Base-by-base conservation (phyloP, 2,888 invertebrate genomes). In the Drosophila ochracea region DNA sequence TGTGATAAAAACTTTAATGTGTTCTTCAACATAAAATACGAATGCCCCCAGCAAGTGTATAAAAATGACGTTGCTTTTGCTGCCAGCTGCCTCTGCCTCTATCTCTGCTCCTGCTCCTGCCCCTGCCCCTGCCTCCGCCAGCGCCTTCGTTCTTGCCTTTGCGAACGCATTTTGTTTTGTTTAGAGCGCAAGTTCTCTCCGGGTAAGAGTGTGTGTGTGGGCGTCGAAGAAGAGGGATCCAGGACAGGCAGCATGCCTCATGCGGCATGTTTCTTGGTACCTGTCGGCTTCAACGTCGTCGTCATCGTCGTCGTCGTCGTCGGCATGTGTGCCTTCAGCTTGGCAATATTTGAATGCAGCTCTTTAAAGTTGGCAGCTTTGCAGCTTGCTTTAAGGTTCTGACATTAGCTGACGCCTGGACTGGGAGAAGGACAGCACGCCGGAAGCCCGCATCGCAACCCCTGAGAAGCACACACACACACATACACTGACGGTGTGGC, bases 161-260 rank as follows among this genome's bases (percentile, higher is more conserved):
- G 85, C 83, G 78, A 89, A 85, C 85, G 85, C 85, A 85, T 85
- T 85, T 89, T 85, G 85, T 85, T 85, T 85, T 85, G 85, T 89
- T 85, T 89, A 89, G 87, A 85, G 80, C 80, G 68, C 82, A 76
- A 76, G 74, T 60, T 84, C 64, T 65, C 63, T 73, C 13, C n/a
- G n/a, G 13, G 25, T 30, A 39, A 13, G 47, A 16, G 73, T 62
- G 37, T 57, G 58, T 67, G 69, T 54, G 75, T 70, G 78, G 41
- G 68, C 49, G 70, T 57, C 21, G 28, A 43, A 31, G 57, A 60
- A 25, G 52, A n/a, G 37, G 52, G 43, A 11, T 28, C 25, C 43
- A 55, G 55, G 55, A 33, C 61, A 61, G 76, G 67, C 60, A 73
- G 81, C 60, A 73, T 73, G 75, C 80, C 80, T 73, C 73, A 73